Conservation (phyloP, 2,888 invertebrate species). For the Phrixothrix hirtus region DNA sequence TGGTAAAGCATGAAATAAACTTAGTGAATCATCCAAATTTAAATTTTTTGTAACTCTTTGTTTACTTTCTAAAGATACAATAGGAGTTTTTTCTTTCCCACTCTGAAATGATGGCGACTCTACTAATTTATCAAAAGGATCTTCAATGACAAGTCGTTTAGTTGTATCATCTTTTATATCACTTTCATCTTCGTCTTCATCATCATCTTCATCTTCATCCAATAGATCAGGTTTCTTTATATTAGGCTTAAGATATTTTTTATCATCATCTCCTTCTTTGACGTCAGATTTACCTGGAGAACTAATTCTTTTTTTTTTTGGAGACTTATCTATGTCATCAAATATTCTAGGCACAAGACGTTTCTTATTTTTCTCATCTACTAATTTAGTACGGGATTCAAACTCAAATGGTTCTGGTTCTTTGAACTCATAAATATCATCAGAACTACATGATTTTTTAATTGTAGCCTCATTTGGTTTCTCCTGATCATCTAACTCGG, state of each 20-base stretch:
- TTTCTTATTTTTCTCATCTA: constrained; percentile 51
- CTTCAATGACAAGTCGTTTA: constrained; percentile 46
- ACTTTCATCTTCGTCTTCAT: constrained; percentile 45
- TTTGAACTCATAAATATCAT: constrained; percentile 85
- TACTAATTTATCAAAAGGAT: constrained; percentile 59
- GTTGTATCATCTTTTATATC: constrained; percentile 41
- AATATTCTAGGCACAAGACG: constrained; percentile 50
- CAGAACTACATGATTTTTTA: constrained; percentile 44
- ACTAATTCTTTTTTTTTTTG: constrained; percentile 44
- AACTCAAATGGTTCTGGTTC: constrained; percentile 88
- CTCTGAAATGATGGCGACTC: constrained; percentile 61
- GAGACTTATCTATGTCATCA: constrained; percentile 50
- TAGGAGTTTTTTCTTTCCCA: constrained; percentile 37
- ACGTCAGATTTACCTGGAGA: constrained; percentile 37
- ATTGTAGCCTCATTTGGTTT: constrained; percentile 39
- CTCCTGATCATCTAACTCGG: constrained; percentile 37
- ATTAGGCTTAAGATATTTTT: constrained; percentile 38
- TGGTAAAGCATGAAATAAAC: constrained; percentile 52
- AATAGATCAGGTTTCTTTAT: constrained; percentile 30
- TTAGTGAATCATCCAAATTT: constrained; percentile 52
- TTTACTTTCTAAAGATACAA: constrained; percentile 21
- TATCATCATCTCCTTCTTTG: constrained; percentile 34
- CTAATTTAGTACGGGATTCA: constrained; percentile 62
- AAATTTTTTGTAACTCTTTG: constrained; percentile 43
- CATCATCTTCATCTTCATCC: constrained; percentile 43